Conservation (phyloP, 2,888 invertebrate species). For the Drosophila paracracens region DNA sequence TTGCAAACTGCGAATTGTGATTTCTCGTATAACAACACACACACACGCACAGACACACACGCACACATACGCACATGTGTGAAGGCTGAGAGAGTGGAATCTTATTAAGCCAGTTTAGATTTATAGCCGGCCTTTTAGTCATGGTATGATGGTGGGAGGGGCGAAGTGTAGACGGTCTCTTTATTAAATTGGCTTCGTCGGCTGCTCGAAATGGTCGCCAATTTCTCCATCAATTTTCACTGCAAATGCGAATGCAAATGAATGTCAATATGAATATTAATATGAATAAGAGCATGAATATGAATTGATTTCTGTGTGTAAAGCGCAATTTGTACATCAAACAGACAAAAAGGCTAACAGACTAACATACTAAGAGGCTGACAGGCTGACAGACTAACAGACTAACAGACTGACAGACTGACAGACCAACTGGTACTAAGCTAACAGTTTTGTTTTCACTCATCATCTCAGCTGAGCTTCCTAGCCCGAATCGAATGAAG, state of each 20-base stretch:
- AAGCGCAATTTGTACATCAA: constrained; percentile 1
- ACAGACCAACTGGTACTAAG: background rate
- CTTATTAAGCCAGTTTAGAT: constrained; percentile 72
- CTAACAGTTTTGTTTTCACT: background rate
- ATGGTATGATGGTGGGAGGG: background rate
- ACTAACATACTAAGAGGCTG: background rate
- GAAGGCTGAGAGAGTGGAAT: constrained; percentile 43
- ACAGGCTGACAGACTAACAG: background rate
- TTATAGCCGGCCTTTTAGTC: constrained; percentile 53
- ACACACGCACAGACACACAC: background rate
- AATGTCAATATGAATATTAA: constrained; percentile 30
- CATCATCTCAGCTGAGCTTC: background rate
- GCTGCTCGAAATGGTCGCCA: constrained; percentile 45
- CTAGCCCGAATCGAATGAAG: constrained; percentile 21
- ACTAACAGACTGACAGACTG: background rate
- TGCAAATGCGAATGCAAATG: constrained; percentile 38
- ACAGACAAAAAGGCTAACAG: background rate
- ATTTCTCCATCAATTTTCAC: constrained; percentile 48
- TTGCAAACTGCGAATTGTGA: constrained; percentile 48
- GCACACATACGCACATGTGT: background rate
- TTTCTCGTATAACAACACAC: constrained; percentile 41
- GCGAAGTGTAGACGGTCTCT: background rate
- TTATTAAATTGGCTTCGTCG: constrained; percentile 40
- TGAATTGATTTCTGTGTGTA: constrained; percentile 5
- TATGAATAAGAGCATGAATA: constrained; percentile 21